These are phyloP conservation scores for Scomber scombrus DNA, from an alignment of 2,113 vertebrate species.

Conservation along the genomic window DNA sequence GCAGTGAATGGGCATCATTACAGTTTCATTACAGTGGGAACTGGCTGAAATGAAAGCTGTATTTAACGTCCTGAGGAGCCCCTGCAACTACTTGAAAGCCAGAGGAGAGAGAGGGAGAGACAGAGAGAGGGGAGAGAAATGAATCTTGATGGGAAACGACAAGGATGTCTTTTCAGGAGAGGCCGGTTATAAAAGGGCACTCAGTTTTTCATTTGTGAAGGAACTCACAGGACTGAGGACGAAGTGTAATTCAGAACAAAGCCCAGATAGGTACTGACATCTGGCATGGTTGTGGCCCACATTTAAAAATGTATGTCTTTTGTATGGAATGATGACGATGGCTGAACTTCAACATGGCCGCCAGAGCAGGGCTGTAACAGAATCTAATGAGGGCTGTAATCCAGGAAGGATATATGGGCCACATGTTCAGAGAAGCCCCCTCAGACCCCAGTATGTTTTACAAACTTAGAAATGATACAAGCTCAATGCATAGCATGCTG, in stretches of 20 bases:
- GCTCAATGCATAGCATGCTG: too few species aligned
- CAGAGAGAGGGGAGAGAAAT: neutral
- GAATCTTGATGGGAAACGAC: conserved; percentile 8
- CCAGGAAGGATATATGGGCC: too few species aligned
- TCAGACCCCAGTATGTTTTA: too few species aligned
- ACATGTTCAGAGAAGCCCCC: too few species aligned
- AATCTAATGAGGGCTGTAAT: too few species aligned
- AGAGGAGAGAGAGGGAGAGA: neutral
- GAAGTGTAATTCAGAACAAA: neutral
- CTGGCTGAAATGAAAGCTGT: conserved; percentile 61
- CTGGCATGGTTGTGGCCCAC: too few species aligned
- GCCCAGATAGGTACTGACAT: neutral
- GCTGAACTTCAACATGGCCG: too few species aligned
- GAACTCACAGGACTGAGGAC: neutral
- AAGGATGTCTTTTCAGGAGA: conserved; percentile 31
- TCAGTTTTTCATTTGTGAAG: neutral
- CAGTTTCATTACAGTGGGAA: conserved; percentile 70
- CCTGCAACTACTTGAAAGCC: conserved; percentile 40
- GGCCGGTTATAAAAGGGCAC: neutral
- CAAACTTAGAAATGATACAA: too few species aligned
- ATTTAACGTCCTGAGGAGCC: conserved; percentile 58
- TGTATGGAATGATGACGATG: too few species aligned
- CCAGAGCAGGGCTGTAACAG: too few species aligned
- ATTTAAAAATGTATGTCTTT: too few species aligned
- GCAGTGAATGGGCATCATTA: conserved; percentile 68